phyloP scores from a whole-genome alignment of 2,888 invertebrate genomes.

The Tenthredo scrophulariae region DNA sequence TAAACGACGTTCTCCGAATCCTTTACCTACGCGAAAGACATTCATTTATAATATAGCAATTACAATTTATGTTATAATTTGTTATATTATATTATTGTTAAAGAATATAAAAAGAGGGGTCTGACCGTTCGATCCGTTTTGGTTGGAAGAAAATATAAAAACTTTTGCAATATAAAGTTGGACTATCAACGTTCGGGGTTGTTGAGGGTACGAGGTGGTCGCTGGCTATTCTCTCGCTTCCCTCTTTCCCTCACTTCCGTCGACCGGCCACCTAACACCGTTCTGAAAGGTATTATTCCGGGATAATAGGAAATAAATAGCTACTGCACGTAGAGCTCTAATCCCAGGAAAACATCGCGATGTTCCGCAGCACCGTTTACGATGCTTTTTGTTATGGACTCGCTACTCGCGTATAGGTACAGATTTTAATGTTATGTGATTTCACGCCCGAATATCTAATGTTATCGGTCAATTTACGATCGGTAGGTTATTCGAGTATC shows the following conservation, averaged over 20 bases:
- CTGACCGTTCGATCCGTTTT: conserved; percentile 61
- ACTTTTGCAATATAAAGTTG: conserved; percentile 73
- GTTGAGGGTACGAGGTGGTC: conserved; percentile 59
- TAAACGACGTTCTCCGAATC: neutral
- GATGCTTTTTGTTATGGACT: conserved; percentile 19
- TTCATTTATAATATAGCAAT: neutral
- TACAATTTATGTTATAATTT: conserved; percentile 3
- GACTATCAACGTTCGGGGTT: conserved; percentile 62
- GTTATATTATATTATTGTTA: conserved; percentile 50
- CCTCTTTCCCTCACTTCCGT: conserved; percentile 43
- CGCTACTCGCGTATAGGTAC: neutral
- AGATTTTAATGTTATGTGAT: neutral
- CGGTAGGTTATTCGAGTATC: neutral
- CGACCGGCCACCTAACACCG: conserved; percentile 56
- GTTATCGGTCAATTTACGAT: neutral
- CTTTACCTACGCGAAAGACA: neutral
- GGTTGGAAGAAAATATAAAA: conserved; percentile 67
- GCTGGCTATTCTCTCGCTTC: conserved; percentile 47
- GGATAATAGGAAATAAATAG: conserved; percentile 49
- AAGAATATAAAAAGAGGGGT: conserved; percentile 52
- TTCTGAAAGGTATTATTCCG: conserved; percentile 47
- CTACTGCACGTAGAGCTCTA: conserved; percentile 40
- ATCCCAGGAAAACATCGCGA: conserved; percentile 33
- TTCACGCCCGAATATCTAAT: neutral
- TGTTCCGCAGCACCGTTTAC: conserved; percentile 22